A percentile compares a stretch with the other conserved stretches of the same genome.
These are phyloP conservation scores for Microchrysa polita DNA, from an alignment of 2,888 invertebrate species.

Conservation along the genomic window DNA sequence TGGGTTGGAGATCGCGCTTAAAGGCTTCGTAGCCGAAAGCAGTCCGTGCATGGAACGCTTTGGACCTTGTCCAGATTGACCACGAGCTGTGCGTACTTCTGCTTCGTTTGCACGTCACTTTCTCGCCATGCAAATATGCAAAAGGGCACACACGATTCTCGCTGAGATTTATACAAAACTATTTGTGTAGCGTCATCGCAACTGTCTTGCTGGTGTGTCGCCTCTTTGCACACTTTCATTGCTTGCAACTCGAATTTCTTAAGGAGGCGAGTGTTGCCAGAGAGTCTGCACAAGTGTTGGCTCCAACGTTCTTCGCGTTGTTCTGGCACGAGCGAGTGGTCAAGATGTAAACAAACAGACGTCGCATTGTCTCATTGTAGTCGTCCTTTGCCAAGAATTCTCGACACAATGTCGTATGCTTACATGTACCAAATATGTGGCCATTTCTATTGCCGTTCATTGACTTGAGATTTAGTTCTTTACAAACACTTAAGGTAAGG, in stretches of 20 bases:
- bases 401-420: no score
- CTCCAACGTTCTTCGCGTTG: no score
- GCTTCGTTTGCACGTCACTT: no score
- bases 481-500: no score
- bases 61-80: conserved; percentile 28
- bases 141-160: conserved; percentile 14
- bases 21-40: not conserved
- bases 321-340: no score
- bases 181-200: not conserved
- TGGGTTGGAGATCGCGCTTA: not conserved
- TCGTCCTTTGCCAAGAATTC: no score
- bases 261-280: conserved; percentile 13
- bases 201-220: not conserved
- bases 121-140: conserved; percentile 3
- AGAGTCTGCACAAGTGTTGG: not conserved
- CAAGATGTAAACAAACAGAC: no score
- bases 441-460: no score
- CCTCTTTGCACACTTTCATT: not conserved
- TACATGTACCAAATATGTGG: no score
- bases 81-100: not conserved
- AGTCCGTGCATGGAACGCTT: not conserved
- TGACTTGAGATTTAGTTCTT: no score
- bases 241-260: conserved; percentile 1
- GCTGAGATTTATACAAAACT: not conserved
- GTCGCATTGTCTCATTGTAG: no score